Evolutionary conservation across 2,797 vertebrate species (phyloP).

Genomic region (Cyclura pinguis): DNA sequence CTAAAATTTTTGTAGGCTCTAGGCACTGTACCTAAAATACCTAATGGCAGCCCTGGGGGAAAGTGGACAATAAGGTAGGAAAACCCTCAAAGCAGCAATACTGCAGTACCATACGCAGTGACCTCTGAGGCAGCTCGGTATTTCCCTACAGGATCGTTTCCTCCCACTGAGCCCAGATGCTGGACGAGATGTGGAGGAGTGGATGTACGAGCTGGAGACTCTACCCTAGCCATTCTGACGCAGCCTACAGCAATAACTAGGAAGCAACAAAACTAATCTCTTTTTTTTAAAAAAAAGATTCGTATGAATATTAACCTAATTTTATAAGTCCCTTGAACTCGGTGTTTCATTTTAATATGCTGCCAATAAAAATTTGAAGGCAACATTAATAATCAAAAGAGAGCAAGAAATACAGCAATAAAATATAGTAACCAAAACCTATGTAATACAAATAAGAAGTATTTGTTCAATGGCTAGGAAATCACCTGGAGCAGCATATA

Average conservation of each 20-base stretch:
- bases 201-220: too few relatives aligned
- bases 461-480: background rate
- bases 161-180: too few relatives aligned
- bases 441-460: slow-evolving; percentile 3
- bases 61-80: too few relatives aligned
- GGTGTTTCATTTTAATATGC: slow-evolving; percentile 7
- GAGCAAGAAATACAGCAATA: background rate
- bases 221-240: too few relatives aligned
- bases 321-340: slow-evolving; percentile 11
- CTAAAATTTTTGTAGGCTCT: too few relatives aligned
- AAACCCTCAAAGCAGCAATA: too few relatives aligned
- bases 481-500: background rate
- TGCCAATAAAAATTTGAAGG: background rate
- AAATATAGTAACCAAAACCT: slow-evolving; percentile 19
- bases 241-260: background rate
- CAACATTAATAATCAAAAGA: background rate
- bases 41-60: too few relatives aligned
- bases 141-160: too few relatives aligned
- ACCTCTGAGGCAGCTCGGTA: too few relatives aligned
- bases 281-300: background rate
- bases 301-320: background rate
- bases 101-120: too few relatives aligned
- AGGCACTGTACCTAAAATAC: too few relatives aligned
- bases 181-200: too few relatives aligned
- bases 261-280: background rate